phyloP scores from a whole-genome alignment of 2,888 invertebrate species.

The Ptilodon capucinus region DNA sequence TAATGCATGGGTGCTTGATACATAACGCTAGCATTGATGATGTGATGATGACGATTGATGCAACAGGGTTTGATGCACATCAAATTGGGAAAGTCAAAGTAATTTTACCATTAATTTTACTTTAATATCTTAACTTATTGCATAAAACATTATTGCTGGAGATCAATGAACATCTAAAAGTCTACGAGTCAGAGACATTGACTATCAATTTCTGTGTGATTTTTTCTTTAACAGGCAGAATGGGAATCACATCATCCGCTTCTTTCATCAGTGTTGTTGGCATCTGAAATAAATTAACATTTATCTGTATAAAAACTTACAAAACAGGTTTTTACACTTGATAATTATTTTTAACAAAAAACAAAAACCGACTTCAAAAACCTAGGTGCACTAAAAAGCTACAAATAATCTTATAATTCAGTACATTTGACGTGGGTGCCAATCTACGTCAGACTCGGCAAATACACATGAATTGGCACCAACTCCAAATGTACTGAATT shows the following conservation, averaged over 20 bases:
- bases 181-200: conserved; percentile 32
- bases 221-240: conserved; percentile 62
- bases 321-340: background rate
- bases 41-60: no score
- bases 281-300: conserved; percentile 58
- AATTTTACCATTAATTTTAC: conserved; percentile 2
- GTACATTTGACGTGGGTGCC: no score
- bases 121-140: conserved; percentile 20
- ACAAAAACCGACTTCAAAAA: no score
- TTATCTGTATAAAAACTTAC: background rate
- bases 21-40: no score
- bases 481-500: no score
- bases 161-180: conserved; percentile 18
- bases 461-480: no score
- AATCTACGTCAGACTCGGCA: no score
- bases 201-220: conserved; percentile 64
- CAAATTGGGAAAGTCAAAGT: no score
- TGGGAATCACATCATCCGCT: conserved; percentile 71
- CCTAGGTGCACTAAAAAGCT: no score
- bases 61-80: no score
- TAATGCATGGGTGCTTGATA: no score
- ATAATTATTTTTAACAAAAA: background rate
- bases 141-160: conserved; percentile 22
- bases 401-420: no score
- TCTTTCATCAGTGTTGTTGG: conserved; percentile 74